Conservation (phyloP, 1,140 invertebrate species). For the Drosophila murphyi region DNA sequence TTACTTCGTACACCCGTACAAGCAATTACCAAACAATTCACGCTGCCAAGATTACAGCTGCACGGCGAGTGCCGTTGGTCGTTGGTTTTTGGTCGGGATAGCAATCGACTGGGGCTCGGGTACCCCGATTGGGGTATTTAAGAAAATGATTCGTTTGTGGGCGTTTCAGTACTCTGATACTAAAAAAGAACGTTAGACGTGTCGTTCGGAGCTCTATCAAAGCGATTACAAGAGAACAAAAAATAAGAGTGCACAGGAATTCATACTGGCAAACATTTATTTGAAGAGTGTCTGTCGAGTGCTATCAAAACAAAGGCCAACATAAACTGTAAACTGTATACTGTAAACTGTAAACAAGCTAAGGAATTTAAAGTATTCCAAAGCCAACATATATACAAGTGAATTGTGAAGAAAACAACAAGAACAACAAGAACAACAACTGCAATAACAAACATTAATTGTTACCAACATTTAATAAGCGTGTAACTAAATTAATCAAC, state of each 20-base stretch:
- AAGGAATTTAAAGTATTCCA: slow-evolving; percentile 63
- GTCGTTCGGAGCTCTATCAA: slow-evolving; percentile 8
- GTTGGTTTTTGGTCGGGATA: background rate
- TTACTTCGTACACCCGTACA: slow-evolving; percentile 74
- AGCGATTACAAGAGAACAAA: slow-evolving; percentile 11
- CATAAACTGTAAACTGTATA: slow-evolving; percentile 68
- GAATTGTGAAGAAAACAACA: slow-evolving; percentile 20
- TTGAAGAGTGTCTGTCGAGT: slow-evolving; percentile 53
- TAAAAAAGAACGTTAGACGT: slow-evolving; percentile 70
- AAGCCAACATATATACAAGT: slow-evolving; percentile 36
- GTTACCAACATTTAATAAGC: background rate
- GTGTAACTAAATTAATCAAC: slow-evolving; percentile 38
- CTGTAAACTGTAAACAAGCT: slow-evolving; percentile 64
- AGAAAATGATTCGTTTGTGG: slow-evolving; percentile 46
- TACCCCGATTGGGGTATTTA: slow-evolving; percentile 56
- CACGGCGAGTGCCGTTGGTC: slow-evolving; percentile 14
- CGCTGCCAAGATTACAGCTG: slow-evolving; percentile 29
- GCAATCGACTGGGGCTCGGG: slow-evolving; percentile 16
- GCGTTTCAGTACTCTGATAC: slow-evolving; percentile 67
- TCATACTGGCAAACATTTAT: slow-evolving; percentile 46
- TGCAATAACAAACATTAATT: slow-evolving; percentile 7
- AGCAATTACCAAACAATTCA: slow-evolving; percentile 82
- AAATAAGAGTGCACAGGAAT: slow-evolving; percentile 15
- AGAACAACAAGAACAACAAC: slow-evolving; percentile 9
- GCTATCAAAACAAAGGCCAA: slow-evolving; percentile 57